Base-by-base conservation (phyloP, 2,113 vertebrate genomes). In the Silurus meridionalis region DNA sequence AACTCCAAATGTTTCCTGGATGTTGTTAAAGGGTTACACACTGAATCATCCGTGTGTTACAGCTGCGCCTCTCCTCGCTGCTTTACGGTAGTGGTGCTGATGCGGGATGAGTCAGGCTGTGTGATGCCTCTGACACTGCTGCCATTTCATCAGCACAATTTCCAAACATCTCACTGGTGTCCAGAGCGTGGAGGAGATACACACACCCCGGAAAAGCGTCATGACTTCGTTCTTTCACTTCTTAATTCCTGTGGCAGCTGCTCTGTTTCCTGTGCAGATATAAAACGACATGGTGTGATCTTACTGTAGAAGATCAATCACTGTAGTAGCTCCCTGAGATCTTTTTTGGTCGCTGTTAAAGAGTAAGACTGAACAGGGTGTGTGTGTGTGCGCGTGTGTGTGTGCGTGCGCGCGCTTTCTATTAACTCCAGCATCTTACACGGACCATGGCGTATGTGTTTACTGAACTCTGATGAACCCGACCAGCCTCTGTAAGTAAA, bases 21-120 rank as follows among this genome's bases (percentile, higher is more conserved):
- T 60, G 53, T 60, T 21, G 17, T 80, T 60, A 58, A 25, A 9
- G 46, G 15, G 8, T 8, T 19, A 17, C 0, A 58, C 14, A 37
- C 53, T 58, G 77, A 55, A 55, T 28, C 77, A 9, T 9, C 50
- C 13, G 0, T 50, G 77, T 17, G 52, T 28, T 83, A 15, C 10
- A 2, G 9, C 64, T 92, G 94, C 93, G 89, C 90, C 60, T 86
- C 87, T 95, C 83, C 82, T 21, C 89, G 57, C 89, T 90, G 23
- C 57, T 93, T 95, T 97, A 95, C 96, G 94, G 96, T 89, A 94
- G 72, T 95, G 94, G 94, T 93, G 91, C 94, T 96, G 95, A 95
- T 96, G 96, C 94, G 95, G 93, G 95, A 97, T 97, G 97, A 97
- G 96, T 97, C 97, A 97, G 97, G 95, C 92, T 91, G 93, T 94